These are phyloP conservation scores for Poeciliopsis turrubarensis DNA, from an alignment of 2,113 vertebrate genomes.

Conservation along the genomic window DNA sequence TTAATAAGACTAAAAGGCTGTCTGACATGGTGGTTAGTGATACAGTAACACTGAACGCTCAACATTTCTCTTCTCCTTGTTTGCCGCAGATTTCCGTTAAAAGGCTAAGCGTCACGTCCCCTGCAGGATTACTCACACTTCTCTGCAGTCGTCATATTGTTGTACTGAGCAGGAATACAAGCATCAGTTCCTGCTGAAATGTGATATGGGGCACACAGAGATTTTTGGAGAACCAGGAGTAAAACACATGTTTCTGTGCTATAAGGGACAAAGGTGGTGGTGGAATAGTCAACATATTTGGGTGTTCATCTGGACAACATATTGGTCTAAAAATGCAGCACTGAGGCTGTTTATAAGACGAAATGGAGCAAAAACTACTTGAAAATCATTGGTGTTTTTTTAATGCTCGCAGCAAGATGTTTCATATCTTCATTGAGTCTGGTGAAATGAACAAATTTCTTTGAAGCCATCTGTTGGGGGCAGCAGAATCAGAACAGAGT, in stretches of 20 bases:
- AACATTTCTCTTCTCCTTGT: not conserved
- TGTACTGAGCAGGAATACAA: not conserved
- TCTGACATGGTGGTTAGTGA: not conserved
- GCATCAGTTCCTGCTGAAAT: not conserved
- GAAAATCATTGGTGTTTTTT: not conserved
- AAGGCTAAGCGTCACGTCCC: not conserved
- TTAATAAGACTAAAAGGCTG: not conserved
- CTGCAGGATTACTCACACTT: not conserved
- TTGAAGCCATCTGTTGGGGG: not conserved
- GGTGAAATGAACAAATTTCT: not conserved
- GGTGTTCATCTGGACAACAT: not conserved
- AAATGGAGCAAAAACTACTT: not conserved
- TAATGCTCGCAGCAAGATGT: not conserved
- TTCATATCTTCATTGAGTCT: not conserved
- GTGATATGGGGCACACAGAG: not conserved
- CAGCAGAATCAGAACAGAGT: not conserved
- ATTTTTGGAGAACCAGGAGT: not conserved
- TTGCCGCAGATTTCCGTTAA: not conserved
- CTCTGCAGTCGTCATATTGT: not conserved
- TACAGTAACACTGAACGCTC: not conserved
- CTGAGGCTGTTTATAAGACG: not conserved
- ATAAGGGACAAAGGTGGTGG: not conserved
- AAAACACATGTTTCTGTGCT: not conserved
- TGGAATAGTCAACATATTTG: not conserved
- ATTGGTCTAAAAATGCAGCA: not conserved